Evolutionary conservation across 2,113 vertebrate genomes (phyloP).

Genomic region (Corythornis cristatus): DNA sequence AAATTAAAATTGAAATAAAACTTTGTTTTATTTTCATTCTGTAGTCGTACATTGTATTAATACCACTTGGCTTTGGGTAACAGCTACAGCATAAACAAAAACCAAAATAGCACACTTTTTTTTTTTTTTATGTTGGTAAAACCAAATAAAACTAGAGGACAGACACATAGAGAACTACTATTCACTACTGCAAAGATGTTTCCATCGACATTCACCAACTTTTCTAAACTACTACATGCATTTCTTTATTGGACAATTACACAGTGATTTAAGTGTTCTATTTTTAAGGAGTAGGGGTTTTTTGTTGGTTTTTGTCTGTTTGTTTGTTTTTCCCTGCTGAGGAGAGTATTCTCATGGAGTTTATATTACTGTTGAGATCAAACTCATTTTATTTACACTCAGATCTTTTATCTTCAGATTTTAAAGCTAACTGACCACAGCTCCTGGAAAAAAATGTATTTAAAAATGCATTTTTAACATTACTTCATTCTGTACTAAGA

Average conservation of each 20-base stretch:
- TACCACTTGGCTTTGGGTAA: background rate
- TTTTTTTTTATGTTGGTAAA: background rate
- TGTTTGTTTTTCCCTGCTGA: fast-evolving
- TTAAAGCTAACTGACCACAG: background rate
- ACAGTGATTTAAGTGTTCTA: background rate
- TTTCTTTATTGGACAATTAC: background rate
- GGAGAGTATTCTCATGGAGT: background rate
- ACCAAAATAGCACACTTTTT: fast-evolving
- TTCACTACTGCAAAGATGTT: background rate
- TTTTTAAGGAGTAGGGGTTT: background rate
- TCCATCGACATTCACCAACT: background rate
- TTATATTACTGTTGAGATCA: background rate
- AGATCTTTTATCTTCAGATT: background rate
- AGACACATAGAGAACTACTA: background rate
- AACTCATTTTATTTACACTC: background rate
- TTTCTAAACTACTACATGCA: background rate
- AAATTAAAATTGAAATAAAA: background rate
- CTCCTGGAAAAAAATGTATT: background rate
- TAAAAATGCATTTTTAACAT: background rate
- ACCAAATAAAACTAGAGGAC: background rate
- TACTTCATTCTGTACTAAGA: background rate
- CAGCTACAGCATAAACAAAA: background rate
- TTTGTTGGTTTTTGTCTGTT: too few relatives aligned
- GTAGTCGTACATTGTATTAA: background rate
- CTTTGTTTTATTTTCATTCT: background rate